Conservation (phyloP, 2,113 vertebrate genomes). For the Planiliza haematocheilus region DNA sequence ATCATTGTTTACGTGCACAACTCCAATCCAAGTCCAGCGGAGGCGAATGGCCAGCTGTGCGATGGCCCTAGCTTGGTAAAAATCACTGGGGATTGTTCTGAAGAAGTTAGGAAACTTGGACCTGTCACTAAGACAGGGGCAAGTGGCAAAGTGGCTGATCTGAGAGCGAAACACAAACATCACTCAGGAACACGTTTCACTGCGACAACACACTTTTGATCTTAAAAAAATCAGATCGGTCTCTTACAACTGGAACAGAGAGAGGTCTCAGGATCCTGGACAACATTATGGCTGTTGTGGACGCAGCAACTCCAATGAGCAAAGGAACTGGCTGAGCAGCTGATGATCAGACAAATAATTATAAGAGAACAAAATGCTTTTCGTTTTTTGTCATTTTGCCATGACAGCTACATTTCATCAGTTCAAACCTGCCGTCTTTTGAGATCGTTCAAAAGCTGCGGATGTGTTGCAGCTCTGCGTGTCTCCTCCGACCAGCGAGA, state of each 20-base stretch:
- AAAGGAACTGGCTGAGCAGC: slow-evolving; percentile 53
- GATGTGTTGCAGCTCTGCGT: slow-evolving; percentile 49
- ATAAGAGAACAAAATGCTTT: background rate
- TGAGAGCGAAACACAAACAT: slow-evolving; percentile 30
- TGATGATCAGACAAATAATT: slow-evolving; percentile 9
- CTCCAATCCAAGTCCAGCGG: slow-evolving; percentile 83
- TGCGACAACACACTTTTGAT: background rate
- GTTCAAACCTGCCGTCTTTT: slow-evolving; percentile 12
- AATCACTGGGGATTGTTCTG: slow-evolving; percentile 83
- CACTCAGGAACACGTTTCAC: background rate
- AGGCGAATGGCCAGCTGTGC: slow-evolving; percentile 74
- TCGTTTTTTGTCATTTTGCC: too few species aligned
- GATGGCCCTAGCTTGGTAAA: slow-evolving; percentile 78
- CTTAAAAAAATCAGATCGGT: too few species aligned
- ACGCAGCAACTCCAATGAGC: slow-evolving; percentile 75
- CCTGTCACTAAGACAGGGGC: slow-evolving; percentile 78
- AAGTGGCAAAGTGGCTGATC: slow-evolving; percentile 78
- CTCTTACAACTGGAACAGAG: slow-evolving; percentile 72
- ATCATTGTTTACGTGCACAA: slow-evolving; percentile 76
- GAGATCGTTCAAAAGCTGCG: background rate
- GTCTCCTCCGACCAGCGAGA: slow-evolving; percentile 72
- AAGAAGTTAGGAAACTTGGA: slow-evolving; percentile 79
- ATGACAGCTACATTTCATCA: background rate
- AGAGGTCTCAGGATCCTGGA: slow-evolving; percentile 71
- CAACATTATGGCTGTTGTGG: slow-evolving; percentile 72